Conservation (phyloP, 2,113 vertebrate genomes). For the Xyliphius kryptos region DNA sequence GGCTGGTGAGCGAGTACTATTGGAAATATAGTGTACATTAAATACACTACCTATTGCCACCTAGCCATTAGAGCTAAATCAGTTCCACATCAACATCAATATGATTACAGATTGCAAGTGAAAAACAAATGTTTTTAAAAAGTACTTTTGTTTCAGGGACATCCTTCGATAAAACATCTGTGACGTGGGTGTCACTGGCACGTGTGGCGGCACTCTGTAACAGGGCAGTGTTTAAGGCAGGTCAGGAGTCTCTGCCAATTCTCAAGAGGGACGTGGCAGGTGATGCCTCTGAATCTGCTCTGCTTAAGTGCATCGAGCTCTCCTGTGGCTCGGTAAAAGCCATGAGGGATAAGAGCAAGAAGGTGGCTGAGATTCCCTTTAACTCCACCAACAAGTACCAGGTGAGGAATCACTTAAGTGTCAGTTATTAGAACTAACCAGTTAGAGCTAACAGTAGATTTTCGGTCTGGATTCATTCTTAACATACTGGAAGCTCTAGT, state of each 20-base stretch:
- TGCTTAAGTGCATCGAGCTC: slow-evolving; percentile 84
- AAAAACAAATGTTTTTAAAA: too few relatives aligned
- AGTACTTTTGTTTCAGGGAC: slow-evolving; percentile 57
- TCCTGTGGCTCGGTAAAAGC: slow-evolving; percentile 76
- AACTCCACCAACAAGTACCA: slow-evolving; percentile 77
- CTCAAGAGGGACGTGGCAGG: slow-evolving; percentile 80
- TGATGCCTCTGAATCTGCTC: slow-evolving; percentile 82
- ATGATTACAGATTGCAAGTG: too few relatives aligned
- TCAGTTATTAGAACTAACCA: too few relatives aligned
- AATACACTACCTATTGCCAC: too few relatives aligned
- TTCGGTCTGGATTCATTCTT: too few relatives aligned
- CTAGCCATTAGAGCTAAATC: too few relatives aligned
- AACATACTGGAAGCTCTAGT: too few relatives aligned
- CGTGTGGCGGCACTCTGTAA: slow-evolving; percentile 81
- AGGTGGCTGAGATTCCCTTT: slow-evolving; percentile 86
- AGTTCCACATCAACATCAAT: too few relatives aligned
- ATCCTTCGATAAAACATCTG: slow-evolving; percentile 84
- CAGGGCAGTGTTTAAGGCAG: slow-evolving; percentile 81
- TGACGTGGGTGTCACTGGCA: slow-evolving; percentile 79
- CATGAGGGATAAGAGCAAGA: slow-evolving; percentile 84
- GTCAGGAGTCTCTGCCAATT: slow-evolving; percentile 79
- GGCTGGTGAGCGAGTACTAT: too few relatives aligned
- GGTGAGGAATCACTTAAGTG: slow-evolving; percentile 44
- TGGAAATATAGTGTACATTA: too few relatives aligned
- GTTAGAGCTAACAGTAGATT: too few relatives aligned